These are phyloP conservation scores for Mungos mungo DNA, from an alignment of 2,113 vertebrate species.

Conservation along the genomic window DNA sequence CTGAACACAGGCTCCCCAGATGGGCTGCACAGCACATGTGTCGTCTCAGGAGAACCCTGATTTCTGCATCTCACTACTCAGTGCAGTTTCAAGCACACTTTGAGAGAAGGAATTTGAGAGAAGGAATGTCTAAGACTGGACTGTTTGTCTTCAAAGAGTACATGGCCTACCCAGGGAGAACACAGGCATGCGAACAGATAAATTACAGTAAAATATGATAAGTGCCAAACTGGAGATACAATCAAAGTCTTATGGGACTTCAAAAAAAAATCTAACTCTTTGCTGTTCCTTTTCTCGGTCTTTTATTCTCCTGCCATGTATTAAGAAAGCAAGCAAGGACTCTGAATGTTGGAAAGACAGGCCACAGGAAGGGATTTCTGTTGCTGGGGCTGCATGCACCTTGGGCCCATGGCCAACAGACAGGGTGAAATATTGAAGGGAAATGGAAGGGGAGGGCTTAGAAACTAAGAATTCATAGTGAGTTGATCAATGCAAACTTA, in stretches of 20 bases:
- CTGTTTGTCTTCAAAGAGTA: not conserved
- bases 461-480: not conserved
- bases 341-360: not conserved
- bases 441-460: not conserved
- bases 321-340: not conserved
- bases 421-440: not conserved
- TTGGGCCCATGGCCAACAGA: not conserved
- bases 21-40: not conserved
- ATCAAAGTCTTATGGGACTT: not conserved
- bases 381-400: not conserved
- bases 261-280: not conserved
- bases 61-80: not conserved
- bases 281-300: not conserved
- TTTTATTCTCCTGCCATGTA: slow-evolving; percentile 7
- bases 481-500: not conserved
- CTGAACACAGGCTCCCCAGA: not conserved
- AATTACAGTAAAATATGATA: not conserved
- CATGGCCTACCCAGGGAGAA: not conserved
- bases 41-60: not conserved
- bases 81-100: not conserved
- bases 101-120: not conserved
- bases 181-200: not conserved
- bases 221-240: not conserved
- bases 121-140: not conserved
- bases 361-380: not conserved